These are phyloP conservation scores for Podilymbus podiceps DNA, from an alignment of 2,113 vertebrate species.

Conservation along the genomic window DNA sequence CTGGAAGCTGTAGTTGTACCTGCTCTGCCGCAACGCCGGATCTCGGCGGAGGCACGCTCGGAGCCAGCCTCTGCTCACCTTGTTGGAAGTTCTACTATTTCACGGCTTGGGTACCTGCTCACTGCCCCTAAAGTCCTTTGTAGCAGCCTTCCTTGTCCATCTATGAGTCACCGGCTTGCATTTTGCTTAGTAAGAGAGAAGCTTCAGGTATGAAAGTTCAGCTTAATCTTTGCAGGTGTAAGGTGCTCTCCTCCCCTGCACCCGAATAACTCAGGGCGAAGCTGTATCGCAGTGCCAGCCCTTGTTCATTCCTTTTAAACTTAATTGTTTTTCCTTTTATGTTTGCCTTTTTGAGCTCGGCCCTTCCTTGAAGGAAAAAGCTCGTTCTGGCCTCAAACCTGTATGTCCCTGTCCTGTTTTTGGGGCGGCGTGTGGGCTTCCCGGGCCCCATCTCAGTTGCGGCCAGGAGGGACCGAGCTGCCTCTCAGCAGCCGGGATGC, in stretches of 20 bases:
- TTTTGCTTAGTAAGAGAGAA: not conserved
- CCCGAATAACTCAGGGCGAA: rapidly evolving
- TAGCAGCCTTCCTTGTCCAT: not conserved
- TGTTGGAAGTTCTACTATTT: not conserved
- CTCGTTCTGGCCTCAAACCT: not conserved
- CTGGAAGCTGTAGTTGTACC: not conserved
- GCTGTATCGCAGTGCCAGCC: rapidly evolving
- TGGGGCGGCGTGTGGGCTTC: not conserved
- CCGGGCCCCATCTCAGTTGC: not conserved
- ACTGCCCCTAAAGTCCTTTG: not conserved
- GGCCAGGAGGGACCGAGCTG: rapidly evolving
- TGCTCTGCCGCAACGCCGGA: not conserved
- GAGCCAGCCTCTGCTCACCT: not conserved
- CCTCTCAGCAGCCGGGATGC: not conserved
- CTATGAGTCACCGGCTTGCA: not conserved
- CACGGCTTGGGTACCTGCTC: not conserved
- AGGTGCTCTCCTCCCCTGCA: not conserved
- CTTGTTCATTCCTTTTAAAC: not conserved
- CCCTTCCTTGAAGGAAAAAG: not conserved
- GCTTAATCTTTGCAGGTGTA: not conserved
- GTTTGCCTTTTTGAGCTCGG: not conserved
- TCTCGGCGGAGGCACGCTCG: rapidly evolving
- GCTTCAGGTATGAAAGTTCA: not conserved
- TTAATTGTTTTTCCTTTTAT: not conserved
- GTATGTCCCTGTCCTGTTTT: not conserved